Conservation (phyloP, 2,888 invertebrate species). For the Carabus problematicus region DNA sequence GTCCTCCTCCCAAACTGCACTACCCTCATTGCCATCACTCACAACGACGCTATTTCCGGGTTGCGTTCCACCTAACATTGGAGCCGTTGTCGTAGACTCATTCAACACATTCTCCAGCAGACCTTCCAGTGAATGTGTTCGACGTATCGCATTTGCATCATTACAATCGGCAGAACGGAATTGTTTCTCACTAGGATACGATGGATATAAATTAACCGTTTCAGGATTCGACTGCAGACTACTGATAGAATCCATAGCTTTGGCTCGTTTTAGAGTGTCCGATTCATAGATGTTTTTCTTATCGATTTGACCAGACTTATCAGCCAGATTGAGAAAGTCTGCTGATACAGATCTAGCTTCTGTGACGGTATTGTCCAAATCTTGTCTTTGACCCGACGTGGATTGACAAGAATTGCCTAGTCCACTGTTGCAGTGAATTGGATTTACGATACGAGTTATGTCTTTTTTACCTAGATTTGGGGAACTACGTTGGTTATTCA, state of each 20-base stretch:
- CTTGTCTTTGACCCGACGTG: too few relatives aligned
- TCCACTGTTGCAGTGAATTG: slow-evolving; percentile 57
- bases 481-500: slow-evolving; percentile 74
- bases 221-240: slow-evolving; percentile 52
- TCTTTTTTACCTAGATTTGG: slow-evolving; percentile 64
- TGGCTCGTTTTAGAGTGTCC: slow-evolving; percentile 67
- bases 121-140: slow-evolving; percentile 67
- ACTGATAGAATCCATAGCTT: slow-evolving; percentile 52
- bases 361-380: slow-evolving; percentile 53
- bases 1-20: slow-evolving; percentile 83
- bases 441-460: slow-evolving; percentile 77
- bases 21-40: slow-evolving; percentile 62
- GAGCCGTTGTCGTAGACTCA: slow-evolving; percentile 48
- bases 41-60: too few relatives aligned
- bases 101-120: slow-evolving; percentile 63
- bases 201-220: slow-evolving; percentile 59
- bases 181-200: slow-evolving; percentile 51
- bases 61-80: neutral
- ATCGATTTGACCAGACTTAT: slow-evolving; percentile 71
- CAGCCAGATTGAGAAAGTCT: slow-evolving; percentile 71
- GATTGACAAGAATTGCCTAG: too few relatives aligned
- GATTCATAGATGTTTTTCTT: slow-evolving; percentile 77
- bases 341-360: slow-evolving; percentile 70
- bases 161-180: neutral
- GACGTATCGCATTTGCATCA: slow-evolving; percentile 53